Evolutionary conservation across 2,888 invertebrate genomes (phyloP).

Genomic region (Asteroscopus sphinx): DNA sequence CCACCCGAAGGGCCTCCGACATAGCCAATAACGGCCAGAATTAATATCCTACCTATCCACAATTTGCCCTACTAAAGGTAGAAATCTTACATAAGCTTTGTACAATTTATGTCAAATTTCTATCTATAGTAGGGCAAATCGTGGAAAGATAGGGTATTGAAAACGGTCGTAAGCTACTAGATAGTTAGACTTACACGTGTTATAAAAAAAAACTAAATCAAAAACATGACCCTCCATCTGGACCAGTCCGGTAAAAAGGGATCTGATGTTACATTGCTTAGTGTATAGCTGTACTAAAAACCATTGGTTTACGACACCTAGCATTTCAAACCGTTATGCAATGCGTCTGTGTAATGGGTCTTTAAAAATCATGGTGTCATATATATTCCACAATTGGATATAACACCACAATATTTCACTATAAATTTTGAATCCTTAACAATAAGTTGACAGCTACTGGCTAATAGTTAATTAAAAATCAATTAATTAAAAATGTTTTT

Average conservation of each 20-base stretch:
- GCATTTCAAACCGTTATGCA: slow-evolving; percentile 14
- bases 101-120: too few relatives aligned
- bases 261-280: slow-evolving; percentile 14
- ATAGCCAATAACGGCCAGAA: too few relatives aligned
- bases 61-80: too few relatives aligned
- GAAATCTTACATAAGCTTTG: too few relatives aligned
- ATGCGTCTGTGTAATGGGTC: slow-evolving; percentile 4
- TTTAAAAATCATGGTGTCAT: slow-evolving; percentile 10
- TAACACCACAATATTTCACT: slow-evolving; percentile 14
- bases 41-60: too few relatives aligned
- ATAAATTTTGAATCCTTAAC: slow-evolving; percentile 12
- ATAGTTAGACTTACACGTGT: too few relatives aligned
- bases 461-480: slow-evolving; percentile 2
- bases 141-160: too few relatives aligned
- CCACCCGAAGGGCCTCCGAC: too few relatives aligned
- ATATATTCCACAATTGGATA: slow-evolving; percentile 4
- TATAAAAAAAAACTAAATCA: too few relatives aligned
- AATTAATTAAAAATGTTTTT: background rate
- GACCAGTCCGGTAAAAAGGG: background rate
- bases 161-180: too few relatives aligned
- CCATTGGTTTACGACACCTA: slow-evolving; percentile 16
- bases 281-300: slow-evolving; percentile 13
- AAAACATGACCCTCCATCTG: too few relatives aligned
- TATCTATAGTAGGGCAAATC: too few relatives aligned
- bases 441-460: background rate